phyloP scores from a whole-genome alignment of 2,888 invertebrate species.

The Oligia strigilis region DNA sequence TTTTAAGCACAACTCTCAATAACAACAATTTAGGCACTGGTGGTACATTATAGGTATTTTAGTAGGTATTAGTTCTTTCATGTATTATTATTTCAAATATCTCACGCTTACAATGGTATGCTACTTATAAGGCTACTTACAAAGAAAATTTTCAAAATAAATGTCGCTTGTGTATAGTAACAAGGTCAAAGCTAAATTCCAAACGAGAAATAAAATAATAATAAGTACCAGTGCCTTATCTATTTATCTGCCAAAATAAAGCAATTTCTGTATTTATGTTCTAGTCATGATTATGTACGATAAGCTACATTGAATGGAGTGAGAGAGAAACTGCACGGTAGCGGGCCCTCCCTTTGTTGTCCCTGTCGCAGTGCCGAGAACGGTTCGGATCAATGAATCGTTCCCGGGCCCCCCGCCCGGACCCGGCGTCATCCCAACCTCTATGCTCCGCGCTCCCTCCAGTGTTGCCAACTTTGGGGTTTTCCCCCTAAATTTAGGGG shows the following conservation, averaged over 20 bases:
- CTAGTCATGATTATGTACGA: conserved; percentile 11
- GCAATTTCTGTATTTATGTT: conserved; percentile 4
- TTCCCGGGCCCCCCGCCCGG: conserved; percentile 82
- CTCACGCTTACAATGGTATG: background rate
- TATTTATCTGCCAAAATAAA: conserved; percentile 1
- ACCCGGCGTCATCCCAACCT: conserved; percentile 80
- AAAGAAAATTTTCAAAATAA: conserved; percentile 27
- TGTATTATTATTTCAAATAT: background rate
- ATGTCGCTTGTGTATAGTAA: conserved; percentile 16
- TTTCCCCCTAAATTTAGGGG: too few species aligned
- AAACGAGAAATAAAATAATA: conserved; percentile 8
- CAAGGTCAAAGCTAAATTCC: conserved; percentile 49
- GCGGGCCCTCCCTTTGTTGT: conserved; percentile 76
- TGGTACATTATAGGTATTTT: background rate
- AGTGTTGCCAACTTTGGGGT: too few species aligned
- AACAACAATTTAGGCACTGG: conserved; percentile 10
- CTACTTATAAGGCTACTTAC: background rate
- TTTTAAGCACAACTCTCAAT: conserved; percentile 55
- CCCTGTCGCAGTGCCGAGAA: conserved; percentile 85
- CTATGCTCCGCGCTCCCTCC: conserved; percentile 73
- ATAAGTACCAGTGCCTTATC: background rate
- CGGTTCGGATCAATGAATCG: conserved; percentile 90
- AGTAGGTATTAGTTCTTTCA: background rate
- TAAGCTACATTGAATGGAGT: conserved; percentile 69
- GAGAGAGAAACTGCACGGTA: conserved; percentile 73